phyloP scores from a whole-genome alignment of 2,888 invertebrate species.

The Caenorhabditis sp. region DNA sequence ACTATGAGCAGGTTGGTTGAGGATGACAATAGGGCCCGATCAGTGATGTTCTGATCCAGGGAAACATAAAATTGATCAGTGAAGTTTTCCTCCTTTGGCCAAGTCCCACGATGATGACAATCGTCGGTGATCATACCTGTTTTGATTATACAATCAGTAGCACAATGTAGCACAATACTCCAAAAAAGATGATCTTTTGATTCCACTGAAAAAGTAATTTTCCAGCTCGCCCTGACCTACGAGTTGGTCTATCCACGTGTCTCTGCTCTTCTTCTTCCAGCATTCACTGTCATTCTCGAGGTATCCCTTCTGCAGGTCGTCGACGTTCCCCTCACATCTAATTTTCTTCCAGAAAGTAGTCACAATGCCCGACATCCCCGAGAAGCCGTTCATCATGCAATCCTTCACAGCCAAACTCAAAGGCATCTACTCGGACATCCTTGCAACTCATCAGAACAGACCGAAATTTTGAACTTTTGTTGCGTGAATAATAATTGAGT shows the following conservation, averaged over 20 bases:
- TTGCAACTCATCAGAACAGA: slow-evolving; percentile 25
- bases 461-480: slow-evolving; percentile 32
- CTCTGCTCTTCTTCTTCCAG: slow-evolving; percentile 56
- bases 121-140: slow-evolving; percentile 1
- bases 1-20: slow-evolving; percentile 40
- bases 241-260: slow-evolving; percentile 55
- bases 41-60: not conserved
- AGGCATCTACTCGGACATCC: slow-evolving; percentile 51
- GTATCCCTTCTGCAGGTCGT: too few species aligned
- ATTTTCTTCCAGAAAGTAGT: slow-evolving; percentile 52
- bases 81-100: not conserved
- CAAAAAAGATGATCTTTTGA: not conserved
- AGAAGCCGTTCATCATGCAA: slow-evolving; percentile 18
- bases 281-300: slow-evolving; percentile 45
- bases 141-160: not conserved
- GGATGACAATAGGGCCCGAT: not conserved
- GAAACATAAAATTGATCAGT: not conserved
- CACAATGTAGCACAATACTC: slow-evolving; percentile 3
- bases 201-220: not conserved
- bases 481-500: not conserved
- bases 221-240: slow-evolving; percentile 49
- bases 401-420: slow-evolving; percentile 42
- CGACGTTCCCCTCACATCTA: too few species aligned
- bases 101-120: too few species aligned
- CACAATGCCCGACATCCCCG: slow-evolving; percentile 30